phyloP scores from a whole-genome alignment of 2,888 invertebrate species.

The Embidobia sp. region DNA sequence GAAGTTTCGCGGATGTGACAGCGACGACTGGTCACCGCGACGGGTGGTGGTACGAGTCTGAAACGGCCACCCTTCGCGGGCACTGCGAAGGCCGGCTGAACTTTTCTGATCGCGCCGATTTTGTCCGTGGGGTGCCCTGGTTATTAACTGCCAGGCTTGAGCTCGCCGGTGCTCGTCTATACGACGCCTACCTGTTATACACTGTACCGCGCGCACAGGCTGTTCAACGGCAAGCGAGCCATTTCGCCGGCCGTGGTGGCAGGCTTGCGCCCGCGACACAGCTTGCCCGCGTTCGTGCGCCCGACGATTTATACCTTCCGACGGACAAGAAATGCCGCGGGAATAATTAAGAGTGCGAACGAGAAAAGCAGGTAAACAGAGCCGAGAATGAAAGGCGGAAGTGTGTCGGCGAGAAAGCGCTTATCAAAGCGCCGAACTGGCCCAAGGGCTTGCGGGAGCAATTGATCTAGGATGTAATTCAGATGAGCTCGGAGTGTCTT shows the following conservation, averaged over 20 bases:
- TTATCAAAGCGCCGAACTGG: background rate
- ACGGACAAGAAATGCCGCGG: slow-evolving; percentile 32
- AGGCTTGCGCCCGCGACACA: slow-evolving; percentile 11
- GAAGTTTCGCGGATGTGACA: slow-evolving; percentile 49
- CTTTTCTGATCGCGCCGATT: slow-evolving; percentile 33
- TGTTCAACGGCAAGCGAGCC: slow-evolving; percentile 32
- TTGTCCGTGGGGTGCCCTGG: too few species aligned
- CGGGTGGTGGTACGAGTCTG: slow-evolving; percentile 40
- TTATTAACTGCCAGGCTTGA: too few species aligned
- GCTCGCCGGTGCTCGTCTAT: slow-evolving; percentile 32
- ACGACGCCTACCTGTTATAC: slow-evolving; percentile 38
- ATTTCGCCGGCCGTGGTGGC: slow-evolving; percentile 43
- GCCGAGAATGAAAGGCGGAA: slow-evolving; percentile 32
- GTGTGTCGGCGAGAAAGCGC: slow-evolving; percentile 12
- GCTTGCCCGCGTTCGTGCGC: slow-evolving; percentile 53
- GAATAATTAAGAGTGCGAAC: slow-evolving; percentile 46
- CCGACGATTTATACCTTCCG: slow-evolving; percentile 50
- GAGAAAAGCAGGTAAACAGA: slow-evolving; percentile 25
- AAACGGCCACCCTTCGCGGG: too few species aligned
- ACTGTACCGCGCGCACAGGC: slow-evolving; percentile 33
- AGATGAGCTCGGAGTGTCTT: too few species aligned
- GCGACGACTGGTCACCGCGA: slow-evolving; percentile 39
- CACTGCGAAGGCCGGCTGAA: background rate
- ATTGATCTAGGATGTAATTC: background rate
- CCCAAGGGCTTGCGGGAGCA: too few species aligned